Percentiles rank a stretch among this genome's conserved stretches.
Evolutionary conservation across 2,797 vertebrate genomes (phyloP).

Genomic region (Poeciliopsis turneri): DNA sequence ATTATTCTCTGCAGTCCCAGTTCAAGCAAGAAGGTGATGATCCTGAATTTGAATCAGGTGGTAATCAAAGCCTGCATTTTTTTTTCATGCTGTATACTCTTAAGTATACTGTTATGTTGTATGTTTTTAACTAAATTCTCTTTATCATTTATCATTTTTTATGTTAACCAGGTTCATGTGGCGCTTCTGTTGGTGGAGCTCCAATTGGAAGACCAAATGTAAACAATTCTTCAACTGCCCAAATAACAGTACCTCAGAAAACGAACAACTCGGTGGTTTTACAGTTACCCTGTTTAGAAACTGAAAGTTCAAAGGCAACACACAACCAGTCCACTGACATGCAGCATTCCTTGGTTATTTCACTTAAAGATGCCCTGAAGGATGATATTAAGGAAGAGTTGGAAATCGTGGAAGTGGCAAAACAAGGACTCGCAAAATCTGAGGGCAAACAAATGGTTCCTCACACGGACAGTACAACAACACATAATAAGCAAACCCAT

Average conservation of each 20-base stretch:
- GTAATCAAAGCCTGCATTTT: background rate
- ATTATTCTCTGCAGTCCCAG: constrained; percentile 41
- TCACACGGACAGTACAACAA: background rate
- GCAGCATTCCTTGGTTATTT: constrained; percentile 22
- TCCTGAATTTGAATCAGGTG: background rate
- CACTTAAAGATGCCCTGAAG: constrained; percentile 24
- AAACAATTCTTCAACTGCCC: constrained; percentile 19
- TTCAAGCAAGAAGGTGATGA: constrained; percentile 64
- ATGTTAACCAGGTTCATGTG: constrained; percentile 18
- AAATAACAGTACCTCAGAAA: constrained; percentile 8
- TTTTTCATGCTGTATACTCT: background rate
- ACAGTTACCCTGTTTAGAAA: background rate
- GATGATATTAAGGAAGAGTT: constrained; percentile 16
- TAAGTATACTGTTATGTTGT: background rate
- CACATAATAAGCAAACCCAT: constrained; percentile 3
- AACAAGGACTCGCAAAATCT: background rate
- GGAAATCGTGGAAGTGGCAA: constrained; percentile 19
- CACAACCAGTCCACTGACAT: constrained; percentile 22
- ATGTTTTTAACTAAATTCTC: background rate
- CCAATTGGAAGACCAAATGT: constrained; percentile 10
- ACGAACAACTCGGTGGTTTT: background rate
- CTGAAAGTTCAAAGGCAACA: background rate
- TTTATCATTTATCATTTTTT: background rate
- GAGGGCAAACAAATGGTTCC: background rate
- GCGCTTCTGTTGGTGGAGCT: background rate